phyloP scores from a whole-genome alignment of 2,113 vertebrate species.

The Capra hircus region DNA sequence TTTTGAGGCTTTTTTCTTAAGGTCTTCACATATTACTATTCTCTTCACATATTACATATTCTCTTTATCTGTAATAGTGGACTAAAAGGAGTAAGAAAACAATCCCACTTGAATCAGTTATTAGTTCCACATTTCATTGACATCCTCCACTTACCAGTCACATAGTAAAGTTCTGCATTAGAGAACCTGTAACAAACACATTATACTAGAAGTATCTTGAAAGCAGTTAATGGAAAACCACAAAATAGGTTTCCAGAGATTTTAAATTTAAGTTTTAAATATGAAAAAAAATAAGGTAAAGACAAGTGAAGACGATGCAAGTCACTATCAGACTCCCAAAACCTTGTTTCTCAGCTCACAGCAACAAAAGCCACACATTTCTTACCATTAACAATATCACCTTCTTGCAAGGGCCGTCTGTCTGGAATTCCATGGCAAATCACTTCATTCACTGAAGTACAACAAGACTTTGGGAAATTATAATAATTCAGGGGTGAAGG shows the following conservation, averaged over 20 bases:
- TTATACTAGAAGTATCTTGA: not conserved
- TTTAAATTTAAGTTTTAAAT: conserved; percentile 4
- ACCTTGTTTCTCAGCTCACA: not conserved
- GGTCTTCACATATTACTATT: not conserved
- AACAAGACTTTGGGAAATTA: conserved; percentile 99
- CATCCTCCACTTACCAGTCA: not conserved
- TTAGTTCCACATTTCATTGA: not conserved
- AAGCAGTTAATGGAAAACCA: not conserved
- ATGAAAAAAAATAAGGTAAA: not conserved
- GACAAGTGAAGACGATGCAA: not conserved
- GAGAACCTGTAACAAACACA: not conserved
- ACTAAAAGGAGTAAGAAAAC: not conserved
- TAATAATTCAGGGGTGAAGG: conserved; percentile 99
- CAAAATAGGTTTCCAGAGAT: not conserved
- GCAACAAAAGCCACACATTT: not conserved
- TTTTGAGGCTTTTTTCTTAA: not conserved
- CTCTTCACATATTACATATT: not conserved
- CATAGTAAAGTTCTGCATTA: not conserved
- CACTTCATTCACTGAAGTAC: conserved; percentile 98
- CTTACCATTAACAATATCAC: conserved; percentile 97
- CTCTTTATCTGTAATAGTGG: not conserved
- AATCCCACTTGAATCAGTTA: not conserved
- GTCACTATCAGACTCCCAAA: not conserved
- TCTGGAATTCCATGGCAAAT: conserved; percentile 99
- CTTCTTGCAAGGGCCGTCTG: conserved; percentile 91